Conservation (phyloP, 2,888 invertebrate genomes). For the Drosophila lacicola region DNA sequence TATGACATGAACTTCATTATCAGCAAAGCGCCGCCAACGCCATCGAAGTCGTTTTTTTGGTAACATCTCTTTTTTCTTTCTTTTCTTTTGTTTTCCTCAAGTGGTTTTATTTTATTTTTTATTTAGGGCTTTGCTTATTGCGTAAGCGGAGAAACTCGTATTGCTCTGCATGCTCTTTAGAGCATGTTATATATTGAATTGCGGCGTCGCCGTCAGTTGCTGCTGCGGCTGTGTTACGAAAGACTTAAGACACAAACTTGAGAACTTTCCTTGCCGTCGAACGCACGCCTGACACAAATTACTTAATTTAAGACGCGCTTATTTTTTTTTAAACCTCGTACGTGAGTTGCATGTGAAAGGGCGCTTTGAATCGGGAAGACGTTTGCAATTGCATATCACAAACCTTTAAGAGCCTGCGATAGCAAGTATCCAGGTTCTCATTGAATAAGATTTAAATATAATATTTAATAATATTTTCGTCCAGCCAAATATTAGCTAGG, state of each 20-base stretch:
- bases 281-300: conserved; percentile 50
- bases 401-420: not conserved
- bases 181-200: conserved; percentile 64
- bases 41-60: conserved; percentile 56
- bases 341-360: not conserved
- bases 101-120: conserved; percentile 68
- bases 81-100: conserved; percentile 56
- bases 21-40: conserved; percentile 62
- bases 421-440: no score
- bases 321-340: not conserved
- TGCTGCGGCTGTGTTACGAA: conserved; percentile 42
- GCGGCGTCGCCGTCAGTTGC: conserved; percentile 11
- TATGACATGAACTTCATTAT: conserved; percentile 78
- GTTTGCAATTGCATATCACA: not conserved
- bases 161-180: conserved; percentile 71
- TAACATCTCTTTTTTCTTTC: conserved; percentile 66
- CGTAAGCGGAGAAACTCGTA: conserved; percentile 80
- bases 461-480: no score
- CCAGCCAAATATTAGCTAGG: no score
- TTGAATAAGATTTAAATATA: no score
- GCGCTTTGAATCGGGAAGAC: not conserved
- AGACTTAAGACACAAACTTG: conserved; percentile 72
- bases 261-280: conserved; percentile 68
- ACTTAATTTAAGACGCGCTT: conserved; percentile 50
- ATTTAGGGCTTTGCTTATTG: conserved; percentile 77